A percentile compares a stretch with the other conserved stretches of the same genome.
phyloP scores from a whole-genome alignment of 2,888 invertebrate genomes.

The Asteroscopus sphinx region DNA sequence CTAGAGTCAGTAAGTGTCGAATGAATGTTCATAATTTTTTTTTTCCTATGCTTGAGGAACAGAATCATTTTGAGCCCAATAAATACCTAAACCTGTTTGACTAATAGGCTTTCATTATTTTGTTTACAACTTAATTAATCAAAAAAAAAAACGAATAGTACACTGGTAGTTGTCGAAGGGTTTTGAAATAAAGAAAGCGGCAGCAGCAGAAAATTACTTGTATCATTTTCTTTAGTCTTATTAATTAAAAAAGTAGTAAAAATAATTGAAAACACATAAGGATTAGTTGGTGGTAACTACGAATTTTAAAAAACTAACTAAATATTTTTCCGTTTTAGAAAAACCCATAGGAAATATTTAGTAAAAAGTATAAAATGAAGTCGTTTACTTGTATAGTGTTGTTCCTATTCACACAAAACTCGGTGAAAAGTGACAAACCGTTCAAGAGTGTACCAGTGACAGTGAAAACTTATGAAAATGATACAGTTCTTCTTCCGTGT shows the following conservation, averaged over 20 bases:
- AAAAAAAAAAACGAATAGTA: too few relatives aligned
- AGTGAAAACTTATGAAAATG: conserved; percentile 94
- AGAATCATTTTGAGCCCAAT: too few relatives aligned
- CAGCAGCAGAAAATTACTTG: too few relatives aligned
- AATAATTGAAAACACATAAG: too few relatives aligned
- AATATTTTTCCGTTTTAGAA: conserved; percentile 1
- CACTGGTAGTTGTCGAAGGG: too few relatives aligned
- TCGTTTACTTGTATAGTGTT: conserved; percentile 41
- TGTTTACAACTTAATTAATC: too few relatives aligned
- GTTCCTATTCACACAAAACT: conserved; percentile 50
- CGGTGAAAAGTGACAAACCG: conserved; percentile 75
- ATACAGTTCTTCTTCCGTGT: conserved; percentile 94
- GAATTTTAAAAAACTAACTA: too few relatives aligned
- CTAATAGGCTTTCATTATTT: too few relatives aligned
- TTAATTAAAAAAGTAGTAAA: too few relatives aligned
- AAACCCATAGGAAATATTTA: background rate
- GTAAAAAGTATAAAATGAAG: conserved; percentile 51
- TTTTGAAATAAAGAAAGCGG: too few relatives aligned
- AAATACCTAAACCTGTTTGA: too few relatives aligned
- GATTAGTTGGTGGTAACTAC: background rate
- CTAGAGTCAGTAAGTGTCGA: background rate
- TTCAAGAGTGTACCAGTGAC: conserved; percentile 93
- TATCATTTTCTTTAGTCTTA: too few relatives aligned
- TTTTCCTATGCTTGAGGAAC: background rate
- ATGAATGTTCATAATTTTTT: background rate